Evolutionary conservation across 1,140 invertebrate genomes (phyloP), one percentile per base, ranked within the genome.

Genomic region (Holotrichia oblita): DNA sequence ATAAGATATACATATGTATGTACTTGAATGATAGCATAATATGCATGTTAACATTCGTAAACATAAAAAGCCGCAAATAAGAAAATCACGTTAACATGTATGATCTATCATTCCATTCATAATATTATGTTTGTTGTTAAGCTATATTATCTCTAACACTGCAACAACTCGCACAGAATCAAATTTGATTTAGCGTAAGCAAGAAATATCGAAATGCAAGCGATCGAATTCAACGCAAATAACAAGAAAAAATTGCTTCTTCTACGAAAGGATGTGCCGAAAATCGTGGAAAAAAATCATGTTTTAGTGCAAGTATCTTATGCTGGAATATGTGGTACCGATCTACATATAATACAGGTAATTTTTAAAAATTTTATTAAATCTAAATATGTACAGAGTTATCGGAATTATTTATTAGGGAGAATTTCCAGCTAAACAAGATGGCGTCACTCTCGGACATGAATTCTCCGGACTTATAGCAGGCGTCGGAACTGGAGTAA

Each of bases 311-410:
- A 89, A 83, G 91, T 93, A 0, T 88, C 89, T 20, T 93, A 90
- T 82, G 85, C 91, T 0, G 94, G 94, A 2, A 91, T 96, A 55
- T 96, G 94, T 87, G 95, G 94, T 0, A 95, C 94, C n/a, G 95
- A 96, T 88, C 88, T 96, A 0, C 94, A 95, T 82, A 94, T 95
- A 82, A 88, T 92, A 8, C 89, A 91, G 84, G 92, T 93, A 87
- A 85, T n/a, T n/a, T n/a, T n/a, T n/a, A n/a, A n/a, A n/a, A n/a
- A n/a, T n/a, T n/a, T n/a, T n/a, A n/a, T n/a, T n/a, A n/a, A n/a
- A n/a, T n/a, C n/a, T n/a, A n/a, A n/a, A n/a, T n/a, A n/a, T n/a
- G n/a, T n/a, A n/a, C n/a, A n/a, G n/a, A n/a, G n/a, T n/a, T n/a
- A n/a, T n/a, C n/a, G n/a, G n/a, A n/a, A n/a, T 48, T 74, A 55